Evolutionary conservation across 92 coral and sea anemone genomes (phyloP).

Genomic region (Zoanthus solanderi): DNA sequence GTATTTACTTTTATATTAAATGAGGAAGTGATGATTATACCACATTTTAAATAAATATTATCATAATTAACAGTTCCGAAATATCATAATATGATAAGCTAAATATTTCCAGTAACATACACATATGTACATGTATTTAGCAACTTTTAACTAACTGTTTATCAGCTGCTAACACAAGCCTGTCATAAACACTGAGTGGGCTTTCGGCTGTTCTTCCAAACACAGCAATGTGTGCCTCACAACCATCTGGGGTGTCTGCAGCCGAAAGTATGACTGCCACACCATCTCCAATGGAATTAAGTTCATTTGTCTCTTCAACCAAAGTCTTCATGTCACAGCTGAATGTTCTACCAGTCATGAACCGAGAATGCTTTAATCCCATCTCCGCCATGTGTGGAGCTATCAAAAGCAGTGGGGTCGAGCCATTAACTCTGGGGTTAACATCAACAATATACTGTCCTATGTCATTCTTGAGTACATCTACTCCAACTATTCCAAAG

Average conservation of each 20-base stretch:
- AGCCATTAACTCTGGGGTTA: conserved; percentile 79
- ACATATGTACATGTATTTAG: not conserved
- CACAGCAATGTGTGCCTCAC: conserved; percentile 50
- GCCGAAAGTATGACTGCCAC: conserved; percentile 35
- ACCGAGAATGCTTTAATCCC: conserved; percentile 56
- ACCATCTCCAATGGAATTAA: conserved; percentile 28
- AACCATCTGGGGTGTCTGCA: conserved; percentile 34
- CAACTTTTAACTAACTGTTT: not conserved
- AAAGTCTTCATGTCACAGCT: conserved; percentile 19
- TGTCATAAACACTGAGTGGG: conserved; percentile 31
- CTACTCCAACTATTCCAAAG: conserved; percentile 82
- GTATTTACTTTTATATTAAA: no score
- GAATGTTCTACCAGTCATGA: conserved; percentile 44
- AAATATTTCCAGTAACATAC: not conserved
- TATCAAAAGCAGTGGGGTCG: conserved; percentile 71
- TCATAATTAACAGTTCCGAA: no score
- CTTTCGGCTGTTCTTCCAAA: conserved; percentile 32
- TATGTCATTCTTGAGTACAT: conserved; percentile 60
- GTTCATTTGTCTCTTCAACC: conserved; percentile 18
- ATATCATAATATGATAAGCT: not conserved
- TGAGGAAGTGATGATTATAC: not conserved
- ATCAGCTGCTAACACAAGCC: conserved; percentile 22
- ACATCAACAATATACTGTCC: conserved; percentile 80
- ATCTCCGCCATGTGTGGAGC: conserved; percentile 74
- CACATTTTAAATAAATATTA: no score